Evolutionary conservation across 2,797 vertebrate species (phyloP).

Genomic region (Molossus alvarezi): DNA sequence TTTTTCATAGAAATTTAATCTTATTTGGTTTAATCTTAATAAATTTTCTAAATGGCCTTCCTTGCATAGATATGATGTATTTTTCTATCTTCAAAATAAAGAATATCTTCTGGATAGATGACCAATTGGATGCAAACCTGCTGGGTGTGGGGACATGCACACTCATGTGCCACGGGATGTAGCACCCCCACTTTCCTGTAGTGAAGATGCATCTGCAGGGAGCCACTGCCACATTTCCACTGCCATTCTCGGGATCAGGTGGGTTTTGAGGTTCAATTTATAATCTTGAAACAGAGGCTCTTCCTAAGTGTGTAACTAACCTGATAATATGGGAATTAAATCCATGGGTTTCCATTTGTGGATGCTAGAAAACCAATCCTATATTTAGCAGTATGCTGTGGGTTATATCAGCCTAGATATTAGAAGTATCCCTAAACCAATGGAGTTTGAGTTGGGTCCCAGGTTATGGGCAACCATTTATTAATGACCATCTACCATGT

Average conservation of each 20-base stretch:
- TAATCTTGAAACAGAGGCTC: background rate
- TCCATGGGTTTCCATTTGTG: background rate
- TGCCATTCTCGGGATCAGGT: background rate
- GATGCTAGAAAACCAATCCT: slow-evolving; percentile 8
- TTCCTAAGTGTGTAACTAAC: background rate
- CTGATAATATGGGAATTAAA: background rate
- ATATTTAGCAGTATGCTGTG: background rate
- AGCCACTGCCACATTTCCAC: background rate
- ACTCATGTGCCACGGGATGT: background rate
- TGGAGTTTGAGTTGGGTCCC: too few relatives aligned
- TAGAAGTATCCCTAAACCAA: background rate
- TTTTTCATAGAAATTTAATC: slow-evolving; percentile 27
- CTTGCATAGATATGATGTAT: background rate
- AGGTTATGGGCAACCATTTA: background rate
- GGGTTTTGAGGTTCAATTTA: background rate
- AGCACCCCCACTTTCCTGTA: background rate
- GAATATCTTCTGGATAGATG: background rate
- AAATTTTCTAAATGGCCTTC: background rate
- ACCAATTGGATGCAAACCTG: background rate
- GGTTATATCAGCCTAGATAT: background rate
- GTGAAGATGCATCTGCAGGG: background rate
- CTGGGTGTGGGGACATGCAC: accelerated
- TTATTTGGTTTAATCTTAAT: background rate
- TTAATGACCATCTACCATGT: background rate
- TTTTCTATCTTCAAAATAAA: slow-evolving; percentile 62